Percentiles rank a stretch among this genome's conserved stretches.
Evolutionary conservation across 2,797 vertebrate genomes (phyloP).

Genomic region (Anomalospiza imberbis): DNA sequence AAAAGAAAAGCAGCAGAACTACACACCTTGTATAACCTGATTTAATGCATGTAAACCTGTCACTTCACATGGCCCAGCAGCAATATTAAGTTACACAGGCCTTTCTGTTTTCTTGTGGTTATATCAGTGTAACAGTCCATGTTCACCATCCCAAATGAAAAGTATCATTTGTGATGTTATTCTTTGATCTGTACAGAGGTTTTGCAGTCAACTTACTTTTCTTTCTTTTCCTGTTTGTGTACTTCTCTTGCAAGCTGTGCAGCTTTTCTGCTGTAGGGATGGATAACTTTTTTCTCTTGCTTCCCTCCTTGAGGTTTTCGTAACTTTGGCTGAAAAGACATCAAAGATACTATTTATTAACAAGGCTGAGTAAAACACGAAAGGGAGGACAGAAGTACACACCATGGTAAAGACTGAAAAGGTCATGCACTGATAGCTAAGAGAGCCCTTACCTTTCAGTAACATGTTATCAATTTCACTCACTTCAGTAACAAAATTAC

Average conservation of each 20-base stretch:
- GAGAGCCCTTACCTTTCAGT: neutral
- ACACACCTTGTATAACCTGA: neutral
- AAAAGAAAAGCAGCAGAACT: neutral
- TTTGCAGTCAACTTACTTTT: conserved; percentile 77
- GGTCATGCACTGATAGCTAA: neutral
- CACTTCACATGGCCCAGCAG: neutral
- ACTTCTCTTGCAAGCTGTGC: conserved; percentile 85
- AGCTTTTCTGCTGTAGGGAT: conserved; percentile 94
- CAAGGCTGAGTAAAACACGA: neutral
- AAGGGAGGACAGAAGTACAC: neutral
- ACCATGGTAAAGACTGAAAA: neutral
- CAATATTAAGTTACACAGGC: neutral
- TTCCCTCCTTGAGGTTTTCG: conserved; percentile 76
- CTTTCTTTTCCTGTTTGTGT: conserved; percentile 85
- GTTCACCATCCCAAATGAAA: neutral
- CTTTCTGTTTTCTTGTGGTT: neutral
- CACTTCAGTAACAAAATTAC: neutral
- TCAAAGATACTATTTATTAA: neutral
- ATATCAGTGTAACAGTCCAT: neutral
- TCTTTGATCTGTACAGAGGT: neutral
- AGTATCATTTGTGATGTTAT: neutral
- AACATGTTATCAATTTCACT: neutral
- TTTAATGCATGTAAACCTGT: neutral
- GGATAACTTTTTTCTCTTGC: conserved; percentile 84
- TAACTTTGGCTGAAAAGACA: conserved; percentile 84